phyloP scores from a whole-genome alignment of 2,113 vertebrate species.

The Elephantulus edwardii region DNA sequence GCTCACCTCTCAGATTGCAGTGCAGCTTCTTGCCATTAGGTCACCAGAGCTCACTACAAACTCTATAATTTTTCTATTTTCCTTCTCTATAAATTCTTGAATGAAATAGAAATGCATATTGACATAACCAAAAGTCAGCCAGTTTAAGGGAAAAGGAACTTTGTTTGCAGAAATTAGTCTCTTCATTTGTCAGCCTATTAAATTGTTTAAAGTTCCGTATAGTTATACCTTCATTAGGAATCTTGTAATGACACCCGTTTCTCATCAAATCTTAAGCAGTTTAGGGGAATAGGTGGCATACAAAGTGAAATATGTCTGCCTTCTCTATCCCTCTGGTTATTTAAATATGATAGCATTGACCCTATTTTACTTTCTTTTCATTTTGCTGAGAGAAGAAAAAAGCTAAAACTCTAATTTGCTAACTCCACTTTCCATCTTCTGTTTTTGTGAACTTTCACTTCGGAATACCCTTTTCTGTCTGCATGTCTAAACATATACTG shows the following conservation, averaged over 20 bases:
- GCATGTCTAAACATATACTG: not conserved
- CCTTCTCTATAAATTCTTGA: not conserved
- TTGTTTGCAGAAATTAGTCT: not conserved
- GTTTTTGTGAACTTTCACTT: not conserved
- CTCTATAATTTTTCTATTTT: not conserved
- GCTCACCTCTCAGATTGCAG: no score
- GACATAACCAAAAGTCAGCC: not conserved
- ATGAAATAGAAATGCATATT: not conserved
- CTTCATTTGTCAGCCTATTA: not conserved
- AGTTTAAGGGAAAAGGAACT: not conserved
- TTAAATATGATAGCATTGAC: not conserved
- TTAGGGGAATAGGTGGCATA: not conserved
- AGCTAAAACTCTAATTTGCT: not conserved
- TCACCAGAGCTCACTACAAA: no score
- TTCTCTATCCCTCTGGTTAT: not conserved
- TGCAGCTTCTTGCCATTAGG: no score
- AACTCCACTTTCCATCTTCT: conserved; percentile 8
- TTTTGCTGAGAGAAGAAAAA: not conserved
- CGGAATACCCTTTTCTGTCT: not conserved
- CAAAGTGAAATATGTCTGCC: not conserved
- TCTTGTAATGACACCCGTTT: not conserved
- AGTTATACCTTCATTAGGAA: not conserved
- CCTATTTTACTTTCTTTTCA: not conserved
- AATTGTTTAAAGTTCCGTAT: not conserved
- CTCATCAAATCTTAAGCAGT: not conserved